A percentile compares a stretch with the other conserved stretches of the same genome.
Evolutionary conservation across 2,113 vertebrate genomes (phyloP).

Genomic region (Petrocephalus microphthalmus): DNA sequence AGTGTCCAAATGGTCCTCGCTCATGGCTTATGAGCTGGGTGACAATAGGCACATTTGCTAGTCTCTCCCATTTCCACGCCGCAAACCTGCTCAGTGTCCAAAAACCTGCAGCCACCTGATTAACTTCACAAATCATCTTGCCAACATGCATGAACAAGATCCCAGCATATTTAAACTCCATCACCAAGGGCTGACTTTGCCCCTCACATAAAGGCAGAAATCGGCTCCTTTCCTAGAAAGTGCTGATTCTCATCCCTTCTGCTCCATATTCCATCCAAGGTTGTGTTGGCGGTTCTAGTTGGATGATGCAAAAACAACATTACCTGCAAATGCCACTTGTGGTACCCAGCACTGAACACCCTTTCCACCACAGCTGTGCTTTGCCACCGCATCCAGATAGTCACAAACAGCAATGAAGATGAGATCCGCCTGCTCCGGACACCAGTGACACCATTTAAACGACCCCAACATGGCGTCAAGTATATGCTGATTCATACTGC

Average conservation of each 20-base stretch:
- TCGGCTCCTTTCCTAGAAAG: background rate
- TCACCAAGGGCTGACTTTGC: background rate
- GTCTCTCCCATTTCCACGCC: background rate
- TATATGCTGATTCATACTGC: background rate
- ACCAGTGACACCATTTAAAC: background rate
- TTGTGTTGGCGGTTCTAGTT: background rate
- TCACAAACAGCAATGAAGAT: background rate
- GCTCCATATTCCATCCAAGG: background rate
- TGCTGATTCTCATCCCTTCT: background rate
- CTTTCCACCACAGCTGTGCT: background rate
- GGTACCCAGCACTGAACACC: background rate
- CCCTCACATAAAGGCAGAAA: background rate
- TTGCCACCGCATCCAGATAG: background rate
- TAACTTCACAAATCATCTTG: background rate
- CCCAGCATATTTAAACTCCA: background rate
- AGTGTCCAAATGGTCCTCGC: too few relatives aligned
- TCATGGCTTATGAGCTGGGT: background rate
- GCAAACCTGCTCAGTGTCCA: background rate
- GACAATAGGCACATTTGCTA: background rate
- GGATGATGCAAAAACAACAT: background rate
- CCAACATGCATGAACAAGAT: background rate
- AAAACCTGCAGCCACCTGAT: background rate
- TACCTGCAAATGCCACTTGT: background rate
- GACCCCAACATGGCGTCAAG: background rate
- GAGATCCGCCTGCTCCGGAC: background rate